These are phyloP conservation scores for Piscicola geometra DNA, from an alignment of 2,888 invertebrate genomes.

Conservation along the genomic window DNA sequence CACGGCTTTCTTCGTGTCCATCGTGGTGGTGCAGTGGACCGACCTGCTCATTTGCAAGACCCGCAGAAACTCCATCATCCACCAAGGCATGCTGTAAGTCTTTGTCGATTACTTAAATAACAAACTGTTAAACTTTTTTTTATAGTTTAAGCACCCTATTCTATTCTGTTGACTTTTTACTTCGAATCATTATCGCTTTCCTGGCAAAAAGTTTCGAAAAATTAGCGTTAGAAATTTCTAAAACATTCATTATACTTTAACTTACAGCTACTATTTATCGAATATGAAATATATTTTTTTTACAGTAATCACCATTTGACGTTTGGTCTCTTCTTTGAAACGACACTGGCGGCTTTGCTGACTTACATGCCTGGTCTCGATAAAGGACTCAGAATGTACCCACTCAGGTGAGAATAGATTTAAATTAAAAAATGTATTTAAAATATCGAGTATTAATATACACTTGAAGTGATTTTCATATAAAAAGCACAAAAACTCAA, in stretches of 20 bases:
- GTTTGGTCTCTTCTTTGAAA: slow-evolving; percentile 57
- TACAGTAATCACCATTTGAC: slow-evolving; percentile 55
- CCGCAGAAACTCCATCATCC: slow-evolving; percentile 46
- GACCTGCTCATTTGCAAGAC: slow-evolving; percentile 46
- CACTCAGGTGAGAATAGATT: slow-evolving; percentile 52
- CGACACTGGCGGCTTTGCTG: slow-evolving; percentile 55
- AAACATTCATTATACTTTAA: too few relatives aligned
- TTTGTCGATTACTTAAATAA: too few relatives aligned
- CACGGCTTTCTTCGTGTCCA: slow-evolving; percentile 47
- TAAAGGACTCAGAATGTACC: slow-evolving; percentile 57
- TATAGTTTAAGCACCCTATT: too few relatives aligned
- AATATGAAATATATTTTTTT: too few relatives aligned
- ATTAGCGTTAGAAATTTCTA: too few relatives aligned
- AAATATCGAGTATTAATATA: too few relatives aligned
- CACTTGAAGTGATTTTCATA: neutral
- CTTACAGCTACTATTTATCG: too few relatives aligned
- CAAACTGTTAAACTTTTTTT: too few relatives aligned
- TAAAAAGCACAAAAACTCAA: too few relatives aligned
- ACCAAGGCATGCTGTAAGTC: slow-evolving; percentile 46
- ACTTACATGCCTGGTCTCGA: slow-evolving; percentile 57
- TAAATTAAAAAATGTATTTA: neutral
- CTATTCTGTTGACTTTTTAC: too few relatives aligned
- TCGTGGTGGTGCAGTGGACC: slow-evolving; percentile 48
- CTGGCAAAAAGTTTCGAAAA: too few relatives aligned
- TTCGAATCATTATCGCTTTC: too few relatives aligned